A percentile compares a stretch with the other conserved stretches of the same genome.
These are phyloP conservation scores for Lissonota sp. DNA, from an alignment of 2,888 invertebrate species.

Conservation along the genomic window DNA sequence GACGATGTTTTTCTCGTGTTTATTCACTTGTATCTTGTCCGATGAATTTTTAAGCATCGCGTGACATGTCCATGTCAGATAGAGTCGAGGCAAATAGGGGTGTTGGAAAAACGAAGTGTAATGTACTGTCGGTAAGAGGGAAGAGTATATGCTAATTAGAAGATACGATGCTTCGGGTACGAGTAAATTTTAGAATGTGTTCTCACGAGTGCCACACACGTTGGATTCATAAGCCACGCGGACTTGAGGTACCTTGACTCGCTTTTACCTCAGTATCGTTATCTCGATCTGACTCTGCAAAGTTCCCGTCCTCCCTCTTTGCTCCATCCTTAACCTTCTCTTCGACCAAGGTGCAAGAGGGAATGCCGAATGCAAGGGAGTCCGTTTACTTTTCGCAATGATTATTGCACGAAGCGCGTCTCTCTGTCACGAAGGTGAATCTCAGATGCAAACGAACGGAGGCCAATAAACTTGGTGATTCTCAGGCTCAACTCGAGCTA, in stretches of 20 bases:
- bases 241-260: conserved; percentile 17
- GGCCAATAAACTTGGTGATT: conserved; percentile 36
- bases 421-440: conserved; percentile 13
- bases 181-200: conserved; percentile 41
- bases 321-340: too few relatives aligned
- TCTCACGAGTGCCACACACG: conserved; percentile 36
- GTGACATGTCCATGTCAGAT: conserved; percentile 8
- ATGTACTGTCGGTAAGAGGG: conserved; percentile 30
- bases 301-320: not conserved
- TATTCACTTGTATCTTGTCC: not conserved
- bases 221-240: not conserved
- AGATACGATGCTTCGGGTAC: conserved; percentile 33
- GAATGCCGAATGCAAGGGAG: conserved; percentile 9
- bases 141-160: conserved; percentile 50
- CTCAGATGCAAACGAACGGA: conserved; percentile 30
- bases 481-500: not conserved
- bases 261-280: conserved; percentile 9
- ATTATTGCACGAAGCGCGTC: conserved; percentile 33
- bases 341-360: not conserved
- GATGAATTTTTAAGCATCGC: conserved; percentile 9
- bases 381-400: conserved; percentile 24
- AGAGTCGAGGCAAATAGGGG: not conserved
- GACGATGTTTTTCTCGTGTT: not conserved
- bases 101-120: conserved; percentile 20
- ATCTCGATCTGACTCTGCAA: conserved; percentile 15